phyloP scores from a whole-genome alignment of 2,797 vertebrate genomes.

The Hephaestus fuliginosus region DNA sequence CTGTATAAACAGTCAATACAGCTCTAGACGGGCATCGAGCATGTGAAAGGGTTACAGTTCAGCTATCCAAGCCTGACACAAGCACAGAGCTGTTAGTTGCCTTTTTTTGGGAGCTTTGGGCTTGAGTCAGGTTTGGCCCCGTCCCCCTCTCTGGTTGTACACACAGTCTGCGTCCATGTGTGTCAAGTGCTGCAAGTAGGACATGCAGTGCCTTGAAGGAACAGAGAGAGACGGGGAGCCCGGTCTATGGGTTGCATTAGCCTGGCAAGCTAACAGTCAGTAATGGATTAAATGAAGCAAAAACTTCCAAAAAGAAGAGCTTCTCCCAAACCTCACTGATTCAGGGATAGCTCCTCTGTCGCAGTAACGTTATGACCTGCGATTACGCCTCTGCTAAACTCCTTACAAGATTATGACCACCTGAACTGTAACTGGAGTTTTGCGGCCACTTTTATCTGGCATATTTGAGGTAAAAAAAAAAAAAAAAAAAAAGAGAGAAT shows the following conservation, averaged over 20 bases:
- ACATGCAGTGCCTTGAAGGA: conserved; percentile 63
- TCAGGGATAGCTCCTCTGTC: neutral
- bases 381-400: neutral
- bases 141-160: conserved; percentile 10
- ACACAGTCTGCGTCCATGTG: conserved; percentile 38
- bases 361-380: neutral
- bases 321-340: conserved; percentile 9
- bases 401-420: neutral
- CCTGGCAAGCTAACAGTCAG: conserved; percentile 24
- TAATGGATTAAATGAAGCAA: conserved; percentile 34
- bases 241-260: conserved; percentile 35
- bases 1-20: conserved; percentile 47
- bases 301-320: neutral
- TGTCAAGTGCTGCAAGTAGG: conserved; percentile 63
- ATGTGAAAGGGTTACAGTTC: neutral
- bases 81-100: neutral
- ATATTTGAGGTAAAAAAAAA: too few relatives aligned
- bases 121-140: conserved; percentile 22
- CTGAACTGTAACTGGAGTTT: neutral
- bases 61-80: neutral
- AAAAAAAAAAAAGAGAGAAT: too few relatives aligned
- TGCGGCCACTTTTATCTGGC: neutral
- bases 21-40: neutral
- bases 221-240: conserved; percentile 24
- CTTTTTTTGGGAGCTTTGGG: conserved; percentile 4